Evolutionary conservation across 2,113 vertebrate species (phyloP).

Genomic region (Chaetura pelagica): DNA sequence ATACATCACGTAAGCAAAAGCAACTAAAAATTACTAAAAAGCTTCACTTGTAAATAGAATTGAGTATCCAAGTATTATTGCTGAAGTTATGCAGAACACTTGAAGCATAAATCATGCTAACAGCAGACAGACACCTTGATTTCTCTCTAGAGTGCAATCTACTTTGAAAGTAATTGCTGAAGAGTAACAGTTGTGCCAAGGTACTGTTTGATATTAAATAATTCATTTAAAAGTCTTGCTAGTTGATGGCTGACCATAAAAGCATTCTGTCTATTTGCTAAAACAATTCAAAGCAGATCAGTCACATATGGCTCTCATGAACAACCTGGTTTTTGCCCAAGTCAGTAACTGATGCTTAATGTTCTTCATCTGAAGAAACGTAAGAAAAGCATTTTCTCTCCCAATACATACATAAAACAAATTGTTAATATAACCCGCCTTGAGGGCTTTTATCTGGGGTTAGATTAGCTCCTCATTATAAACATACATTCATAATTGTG

Average conservation of each 20-base stretch:
- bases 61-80: not conserved
- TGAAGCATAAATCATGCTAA: not conserved
- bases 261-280: not conserved
- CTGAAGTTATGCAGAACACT: not conserved
- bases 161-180: constrained; percentile 1
- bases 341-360: not conserved
- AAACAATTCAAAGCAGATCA: not conserved
- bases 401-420: not conserved
- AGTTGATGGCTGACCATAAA: constrained; percentile 7
- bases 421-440: not conserved
- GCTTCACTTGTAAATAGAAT: not conserved
- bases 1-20: not conserved
- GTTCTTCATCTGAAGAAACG: not conserved
- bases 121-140: not conserved
- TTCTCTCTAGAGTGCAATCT: constrained; percentile 9
- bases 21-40: not conserved
- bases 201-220: constrained; percentile 42
- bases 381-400: not conserved
- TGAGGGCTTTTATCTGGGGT: not conserved
- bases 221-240: constrained; percentile 46
- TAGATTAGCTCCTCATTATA: not conserved
- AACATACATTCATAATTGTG: not conserved
- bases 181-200: constrained; percentile 38
- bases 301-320: not conserved
- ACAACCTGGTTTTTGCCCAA: not conserved